These are phyloP conservation scores for Myiagra hebetior DNA, from an alignment of 2,113 vertebrate genomes.

Conservation along the genomic window DNA sequence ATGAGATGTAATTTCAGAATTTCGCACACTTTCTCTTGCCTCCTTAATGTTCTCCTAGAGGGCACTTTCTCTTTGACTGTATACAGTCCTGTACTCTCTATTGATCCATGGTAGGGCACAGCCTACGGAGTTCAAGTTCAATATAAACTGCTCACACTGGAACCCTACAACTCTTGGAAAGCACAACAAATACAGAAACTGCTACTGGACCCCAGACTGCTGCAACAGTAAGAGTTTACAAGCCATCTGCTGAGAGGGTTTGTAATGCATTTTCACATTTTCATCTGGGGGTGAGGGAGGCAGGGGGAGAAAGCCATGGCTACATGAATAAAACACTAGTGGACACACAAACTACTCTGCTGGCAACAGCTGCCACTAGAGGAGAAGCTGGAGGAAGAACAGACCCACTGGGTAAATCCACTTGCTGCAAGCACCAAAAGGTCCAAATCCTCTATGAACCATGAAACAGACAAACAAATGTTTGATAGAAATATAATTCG, in stretches of 20 bases:
- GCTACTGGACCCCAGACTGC: background rate
- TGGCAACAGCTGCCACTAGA: background rate
- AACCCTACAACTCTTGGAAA: background rate
- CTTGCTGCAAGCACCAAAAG: background rate
- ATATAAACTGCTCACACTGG: background rate
- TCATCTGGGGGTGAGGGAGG: background rate
- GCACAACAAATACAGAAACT: background rate
- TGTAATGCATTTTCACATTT: background rate
- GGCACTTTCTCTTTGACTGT: background rate
- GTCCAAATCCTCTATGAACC: conserved; percentile 13
- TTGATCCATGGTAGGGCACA: background rate
- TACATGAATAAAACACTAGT: background rate
- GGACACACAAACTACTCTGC: background rate
- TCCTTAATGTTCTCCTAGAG: background rate
- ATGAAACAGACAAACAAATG: conserved; percentile 62
- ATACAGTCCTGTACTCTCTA: background rate
- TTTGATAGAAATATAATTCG: conserved; percentile 67
- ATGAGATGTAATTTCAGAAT: background rate
- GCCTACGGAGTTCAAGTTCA: background rate
- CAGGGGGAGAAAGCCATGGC: background rate
- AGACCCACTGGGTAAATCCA: background rate
- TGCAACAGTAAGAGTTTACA: background rate
- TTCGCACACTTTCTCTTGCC: background rate
- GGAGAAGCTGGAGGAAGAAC: background rate
- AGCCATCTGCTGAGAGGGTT: background rate